A percentile compares a stretch with the other conserved stretches of the same genome.
Conservation (phyloP, 2,797 vertebrate genomes). For the Momotus momota region DNA sequence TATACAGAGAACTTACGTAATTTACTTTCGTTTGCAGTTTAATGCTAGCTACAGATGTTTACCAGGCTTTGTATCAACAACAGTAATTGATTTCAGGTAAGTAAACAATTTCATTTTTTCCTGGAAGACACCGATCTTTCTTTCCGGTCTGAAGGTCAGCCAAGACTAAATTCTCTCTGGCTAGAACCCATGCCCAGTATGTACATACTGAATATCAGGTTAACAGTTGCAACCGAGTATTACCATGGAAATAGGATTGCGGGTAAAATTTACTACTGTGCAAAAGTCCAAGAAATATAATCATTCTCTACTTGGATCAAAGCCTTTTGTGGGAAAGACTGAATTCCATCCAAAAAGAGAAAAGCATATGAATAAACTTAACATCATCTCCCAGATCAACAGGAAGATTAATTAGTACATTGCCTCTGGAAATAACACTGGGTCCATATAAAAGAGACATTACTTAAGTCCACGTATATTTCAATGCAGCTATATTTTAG, state of each 20-base stretch:
- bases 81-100: conserved; percentile 77
- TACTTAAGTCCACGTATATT: background rate
- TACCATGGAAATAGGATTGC: background rate
- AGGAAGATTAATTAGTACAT: background rate
- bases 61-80: conserved; percentile 70
- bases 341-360: background rate
- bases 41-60: conserved; percentile 68
- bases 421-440: background rate
- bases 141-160: background rate
- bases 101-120: background rate
- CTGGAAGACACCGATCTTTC: background rate
- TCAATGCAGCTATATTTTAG: background rate
- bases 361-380: background rate
- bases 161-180: background rate
- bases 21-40: conserved; percentile 77
- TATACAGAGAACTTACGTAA: background rate
- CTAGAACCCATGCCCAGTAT: background rate
- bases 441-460: background rate
- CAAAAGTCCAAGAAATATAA: background rate
- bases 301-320: background rate
- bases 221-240: background rate
- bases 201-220: background rate
- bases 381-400: background rate
- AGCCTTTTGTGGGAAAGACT: background rate
- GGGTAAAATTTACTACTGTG: background rate